Percentiles rank a stretch among this genome's conserved stretches.
These are phyloP conservation scores for Apogon hyalosoma DNA, from an alignment of 2,797 vertebrate species.

Conservation along the genomic window DNA sequence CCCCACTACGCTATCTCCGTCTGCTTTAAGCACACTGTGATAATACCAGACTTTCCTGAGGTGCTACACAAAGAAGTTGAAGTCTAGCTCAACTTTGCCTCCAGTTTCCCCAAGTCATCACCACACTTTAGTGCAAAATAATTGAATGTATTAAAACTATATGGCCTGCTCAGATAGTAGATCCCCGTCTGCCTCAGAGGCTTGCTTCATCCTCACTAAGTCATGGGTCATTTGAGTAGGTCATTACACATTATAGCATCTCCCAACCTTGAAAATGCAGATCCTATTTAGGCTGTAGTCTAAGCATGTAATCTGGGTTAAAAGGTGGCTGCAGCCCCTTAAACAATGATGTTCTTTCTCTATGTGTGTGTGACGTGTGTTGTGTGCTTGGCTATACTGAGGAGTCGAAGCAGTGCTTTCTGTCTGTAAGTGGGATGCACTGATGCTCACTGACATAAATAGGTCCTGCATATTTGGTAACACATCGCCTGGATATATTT, in stretches of 20 bases:
- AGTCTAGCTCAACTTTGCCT: constrained; percentile 29
- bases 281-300: constrained; percentile 50
- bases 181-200: constrained; percentile 23
- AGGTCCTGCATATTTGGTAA: constrained; percentile 84
- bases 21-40: constrained; percentile 25
- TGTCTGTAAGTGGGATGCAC: constrained; percentile 77
- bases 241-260: constrained; percentile 43
- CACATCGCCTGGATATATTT: constrained; percentile 80
- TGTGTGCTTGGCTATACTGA: constrained; percentile 45
- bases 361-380: constrained; percentile 21
- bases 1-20: constrained; percentile 39
- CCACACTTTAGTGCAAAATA: constrained; percentile 38
- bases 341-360: constrained; percentile 45
- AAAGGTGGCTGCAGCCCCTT: constrained; percentile 41
- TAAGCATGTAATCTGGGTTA: constrained; percentile 57
- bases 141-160: constrained; percentile 51
- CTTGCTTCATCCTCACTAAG: constrained; percentile 33
- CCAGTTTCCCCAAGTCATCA: constrained; percentile 41
- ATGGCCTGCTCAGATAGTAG: constrained; percentile 12
- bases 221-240: constrained; percentile 55
- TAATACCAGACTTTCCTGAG: constrained; percentile 27
- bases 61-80: constrained; percentile 1
- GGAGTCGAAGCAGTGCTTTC: constrained; percentile 68
- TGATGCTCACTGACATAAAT: constrained; percentile 86
- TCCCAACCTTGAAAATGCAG: constrained; percentile 40